Evolutionary conservation across 2,888 invertebrate genomes (phyloP).

Genomic region (Conops quadrifasciatus): DNA sequence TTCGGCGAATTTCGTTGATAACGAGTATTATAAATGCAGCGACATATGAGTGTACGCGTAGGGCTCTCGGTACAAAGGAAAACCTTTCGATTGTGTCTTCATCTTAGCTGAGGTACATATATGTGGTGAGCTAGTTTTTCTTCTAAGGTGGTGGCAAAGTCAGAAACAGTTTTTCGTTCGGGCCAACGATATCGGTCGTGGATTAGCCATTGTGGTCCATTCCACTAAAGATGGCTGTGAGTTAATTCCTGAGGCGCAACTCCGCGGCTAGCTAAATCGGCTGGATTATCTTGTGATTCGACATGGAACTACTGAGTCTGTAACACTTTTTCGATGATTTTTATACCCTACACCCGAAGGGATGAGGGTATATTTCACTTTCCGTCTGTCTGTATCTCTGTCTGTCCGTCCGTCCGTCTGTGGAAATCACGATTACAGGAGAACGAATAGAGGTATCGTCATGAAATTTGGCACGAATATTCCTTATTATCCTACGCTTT

Average conservation of each 20-base stretch:
- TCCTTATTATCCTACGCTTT: too few relatives aligned
- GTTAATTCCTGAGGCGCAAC: slow-evolving; percentile 19
- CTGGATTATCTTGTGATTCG: slow-evolving; percentile 30
- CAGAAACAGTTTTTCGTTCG: background rate
- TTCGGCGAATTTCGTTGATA: too few relatives aligned
- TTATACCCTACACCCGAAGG: too few relatives aligned
- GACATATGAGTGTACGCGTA: slow-evolving; percentile 13
- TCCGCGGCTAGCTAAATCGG: slow-evolving; percentile 32
- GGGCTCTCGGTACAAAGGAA: too few relatives aligned
- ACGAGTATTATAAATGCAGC: too few relatives aligned
- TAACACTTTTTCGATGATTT: too few relatives aligned
- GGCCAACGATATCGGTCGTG: background rate
- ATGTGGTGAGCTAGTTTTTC: background rate
- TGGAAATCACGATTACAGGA: background rate
- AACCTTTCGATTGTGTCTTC: background rate
- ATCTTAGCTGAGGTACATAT: background rate
- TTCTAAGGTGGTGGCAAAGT: background rate
- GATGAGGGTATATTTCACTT: too few relatives aligned
- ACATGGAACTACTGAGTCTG: slow-evolving; percentile 17
- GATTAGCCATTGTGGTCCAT: slow-evolving; percentile 29
- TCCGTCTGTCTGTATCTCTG: too few relatives aligned
- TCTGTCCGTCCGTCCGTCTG: too few relatives aligned
- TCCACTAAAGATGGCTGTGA: slow-evolving; percentile 26
- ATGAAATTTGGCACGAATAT: background rate
- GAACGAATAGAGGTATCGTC: slow-evolving; percentile 2